Base-by-base conservation (phyloP, 2,888 invertebrate genomes). In the Eristalis arbustorum region DNA sequence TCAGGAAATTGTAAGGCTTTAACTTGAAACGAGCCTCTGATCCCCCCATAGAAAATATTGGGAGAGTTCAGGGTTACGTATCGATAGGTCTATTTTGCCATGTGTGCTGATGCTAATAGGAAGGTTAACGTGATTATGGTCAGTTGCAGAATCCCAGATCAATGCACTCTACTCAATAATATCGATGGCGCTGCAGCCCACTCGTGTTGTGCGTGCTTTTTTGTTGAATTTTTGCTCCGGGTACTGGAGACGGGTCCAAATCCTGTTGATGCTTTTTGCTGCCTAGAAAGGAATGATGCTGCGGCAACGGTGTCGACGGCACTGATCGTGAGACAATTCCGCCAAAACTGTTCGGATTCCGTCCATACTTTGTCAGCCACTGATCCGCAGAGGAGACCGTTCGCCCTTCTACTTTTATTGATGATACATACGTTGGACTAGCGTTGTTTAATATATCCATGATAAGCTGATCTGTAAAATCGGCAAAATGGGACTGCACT, bases 401-500 rank as follows among this genome's bases (percentile, higher is more conserved):
- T 13, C 78, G 37, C 62, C 83, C 80, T 18, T 88, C 88, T 10
- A 82, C 42, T 83, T 85, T 88, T 10, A 85, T 85, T 10, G 88
- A 72, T 23, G 77, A 42, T n/a, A 56, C 72, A 42, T 84, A 78
- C 4, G 77, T 85, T 78, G 85, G 80, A 25, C 79, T 84, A 18
- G 89, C 72, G 72, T 90, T 89, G 56, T 80, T 88, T 31, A 90
- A 89, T 25, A 89, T 89, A 76, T 90, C 89, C 49, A 90, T 80
- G 84, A 90, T 88, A 57, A 89, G 84, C 18, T 89, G 85, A 68
- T 90, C 89, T 56, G 94, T 95, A 88, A 96, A 96, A 90, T 96
- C 96, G 81, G 95, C 95, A 90, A 96, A 96, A 90, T 96, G 96
- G 81, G 95, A 94, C 10, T 96, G 95, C 28, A 96, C 95, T 0